Conservation (phyloP, 2,113 vertebrate genomes). For the Bothrops jararaca region DNA sequence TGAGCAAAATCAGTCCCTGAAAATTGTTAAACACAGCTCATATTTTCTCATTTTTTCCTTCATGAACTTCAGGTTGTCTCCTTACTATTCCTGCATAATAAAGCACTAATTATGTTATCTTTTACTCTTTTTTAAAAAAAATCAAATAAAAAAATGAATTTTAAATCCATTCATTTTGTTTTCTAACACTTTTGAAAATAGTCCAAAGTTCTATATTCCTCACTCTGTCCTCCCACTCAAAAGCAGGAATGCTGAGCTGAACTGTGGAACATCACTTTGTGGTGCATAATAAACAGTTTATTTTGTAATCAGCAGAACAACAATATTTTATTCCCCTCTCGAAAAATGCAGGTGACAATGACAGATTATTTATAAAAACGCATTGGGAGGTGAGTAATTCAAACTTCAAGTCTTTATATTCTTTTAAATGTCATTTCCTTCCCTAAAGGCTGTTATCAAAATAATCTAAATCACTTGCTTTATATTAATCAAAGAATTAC, state of each 20-base stretch:
- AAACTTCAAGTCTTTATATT: conserved; percentile 60
- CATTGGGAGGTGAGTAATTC: conserved; percentile 55
- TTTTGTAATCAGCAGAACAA: conserved; percentile 56
- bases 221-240: conserved; percentile 16
- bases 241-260: conserved; percentile 34
- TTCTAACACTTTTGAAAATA: conserved; percentile 21
- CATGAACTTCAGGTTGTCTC: neutral
- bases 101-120: neutral
- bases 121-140: neutral
- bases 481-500: conserved; percentile 74
- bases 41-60: neutral
- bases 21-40: neutral
- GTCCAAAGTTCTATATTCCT: conserved; percentile 24
- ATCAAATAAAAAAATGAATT: neutral
- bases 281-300: conserved; percentile 47
- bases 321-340: conserved; percentile 36
- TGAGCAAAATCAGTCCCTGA: neutral
- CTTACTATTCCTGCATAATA: neutral
- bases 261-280: conserved; percentile 46
- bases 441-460: conserved; percentile 71
- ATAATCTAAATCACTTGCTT: conserved; percentile 70
- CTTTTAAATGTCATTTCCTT: conserved; percentile 62
- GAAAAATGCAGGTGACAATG: conserved; percentile 59
- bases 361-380: conserved; percentile 67
- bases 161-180: neutral